Evolutionary conservation across 2,113 vertebrate genomes (phyloP), one percentile per base, ranked within the genome.

Genomic region (Caracal caracal): DNA sequence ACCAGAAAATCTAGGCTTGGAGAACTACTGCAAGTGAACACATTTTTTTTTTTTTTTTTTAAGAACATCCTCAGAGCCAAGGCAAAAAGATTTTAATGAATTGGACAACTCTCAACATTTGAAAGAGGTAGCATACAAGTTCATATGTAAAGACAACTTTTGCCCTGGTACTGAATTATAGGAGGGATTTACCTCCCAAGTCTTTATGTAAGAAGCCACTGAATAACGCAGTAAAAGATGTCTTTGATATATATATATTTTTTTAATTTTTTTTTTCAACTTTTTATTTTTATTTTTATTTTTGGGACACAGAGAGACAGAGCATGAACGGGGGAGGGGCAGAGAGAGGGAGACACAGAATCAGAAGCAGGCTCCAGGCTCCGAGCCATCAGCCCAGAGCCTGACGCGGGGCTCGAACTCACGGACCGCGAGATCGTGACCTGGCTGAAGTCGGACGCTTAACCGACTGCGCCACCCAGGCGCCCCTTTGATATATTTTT

Each of bases 111-210:
- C 5, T 78, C 56, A 65, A 12, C 24, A 63, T 84, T 81, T 76
- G 37, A 76, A 94, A 95, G n/a, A 40, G 6, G n/a, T 16, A 92
- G 76, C 26, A 51, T 28, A 24, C 22, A 91, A 19, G 13, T 83
- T 78, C 87, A 28, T 80, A 15, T 80, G 20, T 93, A 84, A 94
- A 84, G 65, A 93, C 22, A 79, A 51, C 56, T 65, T 92, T 92
- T 90, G 28, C 33, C 37, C 15, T 70, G 10, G 4, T 59, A 78
- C 4, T 95, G 17, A 80, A 84, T 75, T 70, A 81, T 70, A 88
- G 87, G 33, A 43, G 11, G 6, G 76, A 83, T 70, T 88, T 83
- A 65, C 56, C 61, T 40, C 35, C 81, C 8, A 94, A 49, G 65
- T 85, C 22, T 93, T 93, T 71, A 71, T 10, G 10, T 30, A 85